Conservation (phyloP, 2,797 vertebrate species). For the Cygnus olor region DNA sequence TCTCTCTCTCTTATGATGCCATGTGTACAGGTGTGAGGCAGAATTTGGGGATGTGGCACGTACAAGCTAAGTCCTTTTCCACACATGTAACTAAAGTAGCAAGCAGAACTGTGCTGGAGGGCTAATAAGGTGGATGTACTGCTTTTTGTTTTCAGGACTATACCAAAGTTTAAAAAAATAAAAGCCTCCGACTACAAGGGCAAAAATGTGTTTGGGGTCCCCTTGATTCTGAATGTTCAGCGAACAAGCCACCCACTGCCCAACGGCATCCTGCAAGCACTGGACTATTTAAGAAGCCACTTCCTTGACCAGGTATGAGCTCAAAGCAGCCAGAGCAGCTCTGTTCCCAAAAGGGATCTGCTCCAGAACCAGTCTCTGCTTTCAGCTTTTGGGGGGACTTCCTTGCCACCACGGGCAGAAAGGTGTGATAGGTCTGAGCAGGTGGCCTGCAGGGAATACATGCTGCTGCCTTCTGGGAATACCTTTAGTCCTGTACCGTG, state of each 20-base stretch:
- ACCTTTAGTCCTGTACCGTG: background rate
- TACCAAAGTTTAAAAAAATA: conserved; percentile 85
- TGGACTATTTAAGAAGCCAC: conserved; percentile 83
- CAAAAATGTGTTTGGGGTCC: conserved; percentile 87
- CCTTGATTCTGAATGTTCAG: conserved; percentile 83
- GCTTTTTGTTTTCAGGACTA: conserved; percentile 78
- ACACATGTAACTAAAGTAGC: background rate
- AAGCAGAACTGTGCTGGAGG: background rate
- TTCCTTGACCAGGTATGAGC: conserved; percentile 87
- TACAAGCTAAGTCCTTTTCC: background rate
- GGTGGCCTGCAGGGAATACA: rapidly evolving
- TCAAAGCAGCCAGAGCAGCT: background rate
- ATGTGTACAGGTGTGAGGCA: background rate
- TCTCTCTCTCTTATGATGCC: background rate
- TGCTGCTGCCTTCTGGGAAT: background rate
- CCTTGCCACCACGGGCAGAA: background rate
- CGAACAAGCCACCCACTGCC: conserved; percentile 85
- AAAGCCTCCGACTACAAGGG: conserved; percentile 82
- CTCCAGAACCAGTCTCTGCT: background rate
- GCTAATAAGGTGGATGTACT: background rate
- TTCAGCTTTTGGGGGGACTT: background rate
- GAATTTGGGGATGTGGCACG: background rate
- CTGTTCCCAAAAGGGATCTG: background rate
- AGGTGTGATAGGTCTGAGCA: background rate
- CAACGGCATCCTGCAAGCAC: conserved; percentile 84